Conservation (phyloP, 2,797 vertebrate species). For the Platalea minor region DNA sequence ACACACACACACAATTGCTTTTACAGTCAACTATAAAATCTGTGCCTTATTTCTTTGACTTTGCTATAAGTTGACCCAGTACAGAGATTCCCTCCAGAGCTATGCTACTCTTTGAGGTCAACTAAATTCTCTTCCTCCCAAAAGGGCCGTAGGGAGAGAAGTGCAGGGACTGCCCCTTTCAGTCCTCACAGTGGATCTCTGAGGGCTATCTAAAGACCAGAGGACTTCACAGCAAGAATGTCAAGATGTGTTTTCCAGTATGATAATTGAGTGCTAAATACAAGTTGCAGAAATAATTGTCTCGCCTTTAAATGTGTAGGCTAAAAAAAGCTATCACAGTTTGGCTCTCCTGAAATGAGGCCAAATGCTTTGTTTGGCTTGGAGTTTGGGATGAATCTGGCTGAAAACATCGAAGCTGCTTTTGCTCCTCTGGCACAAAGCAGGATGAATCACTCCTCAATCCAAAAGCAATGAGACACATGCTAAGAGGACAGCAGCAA, state of each 20-base stretch:
- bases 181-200: accelerated
- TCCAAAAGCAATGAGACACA: neutral
- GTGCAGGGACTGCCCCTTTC: neutral
- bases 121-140: neutral
- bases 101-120: neutral
- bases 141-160: neutral
- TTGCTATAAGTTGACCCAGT: neutral
- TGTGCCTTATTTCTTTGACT: neutral
- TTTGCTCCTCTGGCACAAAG: neutral
- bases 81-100: neutral
- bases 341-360: neutral
- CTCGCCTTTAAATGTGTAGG: neutral
- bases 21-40: neutral
- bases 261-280: neutral
- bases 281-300: neutral
- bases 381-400: neutral
- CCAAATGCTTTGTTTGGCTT: neutral
- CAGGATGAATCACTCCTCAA: neutral
- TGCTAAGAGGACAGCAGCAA: neutral
- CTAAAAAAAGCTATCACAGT: neutral
- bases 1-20: no score
- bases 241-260: neutral
- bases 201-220: neutral
- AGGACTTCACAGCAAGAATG: neutral
- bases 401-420: neutral